These are phyloP conservation scores for Punctoribates punctum DNA, from an alignment of 2,888 invertebrate genomes.

Conservation along the genomic window DNA sequence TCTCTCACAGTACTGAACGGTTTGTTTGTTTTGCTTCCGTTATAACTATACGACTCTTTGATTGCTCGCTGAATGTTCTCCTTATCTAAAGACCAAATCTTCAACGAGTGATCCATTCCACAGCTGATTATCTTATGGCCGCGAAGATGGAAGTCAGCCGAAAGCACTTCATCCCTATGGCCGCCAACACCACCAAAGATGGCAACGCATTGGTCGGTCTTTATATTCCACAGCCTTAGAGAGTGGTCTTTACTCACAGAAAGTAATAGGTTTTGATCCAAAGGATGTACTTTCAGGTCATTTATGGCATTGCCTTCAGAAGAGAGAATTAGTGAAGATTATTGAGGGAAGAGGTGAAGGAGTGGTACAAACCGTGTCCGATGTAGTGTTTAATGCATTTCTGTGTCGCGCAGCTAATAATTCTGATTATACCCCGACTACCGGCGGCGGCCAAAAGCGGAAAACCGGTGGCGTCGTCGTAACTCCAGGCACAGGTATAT, in stretches of 20 bases:
- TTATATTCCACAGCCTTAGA: slow-evolving; percentile 79
- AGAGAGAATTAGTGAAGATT: background rate
- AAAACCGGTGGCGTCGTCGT: slow-evolving; percentile 63
- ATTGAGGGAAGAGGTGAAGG: background rate
- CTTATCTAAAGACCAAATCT: slow-evolving; percentile 87
- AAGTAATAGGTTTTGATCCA: slow-evolving; percentile 77
- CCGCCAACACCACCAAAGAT: slow-evolving; percentile 97
- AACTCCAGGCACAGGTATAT: slow-evolving; percentile 95
- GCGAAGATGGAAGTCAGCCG: slow-evolving; percentile 77
- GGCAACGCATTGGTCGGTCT: slow-evolving; percentile 86
- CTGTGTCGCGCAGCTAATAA: slow-evolving; percentile 76
- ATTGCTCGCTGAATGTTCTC: slow-evolving; percentile 78
- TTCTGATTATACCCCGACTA: slow-evolving; percentile 79
- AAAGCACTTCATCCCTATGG: slow-evolving; percentile 84
- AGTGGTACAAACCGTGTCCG: slow-evolving; percentile 69
- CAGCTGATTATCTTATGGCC: slow-evolving; percentile 79
- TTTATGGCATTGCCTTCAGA: slow-evolving; percentile 67
- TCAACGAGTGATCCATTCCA: slow-evolving; percentile 97
- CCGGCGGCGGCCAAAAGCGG: slow-evolving; percentile 80
- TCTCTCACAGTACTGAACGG: slow-evolving; percentile 79
- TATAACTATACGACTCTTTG: slow-evolving; percentile 59
- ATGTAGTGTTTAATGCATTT: slow-evolving; percentile 67
- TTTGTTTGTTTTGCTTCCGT: slow-evolving; percentile 15
- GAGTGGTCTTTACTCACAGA: slow-evolving; percentile 75
- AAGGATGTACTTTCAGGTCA: slow-evolving; percentile 87